Conservation (phyloP, 2,113 vertebrate genomes). For the Halcyon malimbica region DNA sequence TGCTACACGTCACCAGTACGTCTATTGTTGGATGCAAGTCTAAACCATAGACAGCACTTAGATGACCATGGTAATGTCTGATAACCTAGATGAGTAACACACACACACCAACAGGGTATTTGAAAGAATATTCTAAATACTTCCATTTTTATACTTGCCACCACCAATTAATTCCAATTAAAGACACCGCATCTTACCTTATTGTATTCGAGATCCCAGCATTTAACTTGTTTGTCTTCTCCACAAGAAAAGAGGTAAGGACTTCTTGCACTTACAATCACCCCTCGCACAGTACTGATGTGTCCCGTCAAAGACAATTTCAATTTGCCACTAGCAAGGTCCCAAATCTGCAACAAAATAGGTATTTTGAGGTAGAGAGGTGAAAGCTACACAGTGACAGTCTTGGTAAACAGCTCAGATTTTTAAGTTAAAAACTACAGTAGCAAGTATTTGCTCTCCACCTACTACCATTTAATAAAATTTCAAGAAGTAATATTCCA, state of each 20-base stretch:
- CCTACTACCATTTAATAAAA: background rate
- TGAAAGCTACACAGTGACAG: background rate
- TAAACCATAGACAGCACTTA: constrained; percentile 94
- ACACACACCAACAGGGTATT: background rate
- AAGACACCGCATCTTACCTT: constrained; percentile 78
- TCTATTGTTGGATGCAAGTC: constrained; percentile 97
- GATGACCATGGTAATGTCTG: constrained; percentile 95
- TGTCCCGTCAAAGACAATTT: constrained; percentile 96
- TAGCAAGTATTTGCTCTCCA: background rate
- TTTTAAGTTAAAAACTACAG: background rate
- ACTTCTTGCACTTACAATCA: constrained; percentile 92
- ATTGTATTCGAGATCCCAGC: constrained; percentile 99
- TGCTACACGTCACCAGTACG: constrained; percentile 94
- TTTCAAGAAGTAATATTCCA: background rate
- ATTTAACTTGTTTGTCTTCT: constrained; percentile 98
- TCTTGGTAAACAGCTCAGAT: background rate
- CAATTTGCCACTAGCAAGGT: constrained; percentile 94
- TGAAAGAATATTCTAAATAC: background rate
- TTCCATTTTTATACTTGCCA: background rate
- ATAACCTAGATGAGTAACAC: constrained; percentile 82
- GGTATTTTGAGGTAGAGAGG: background rate
- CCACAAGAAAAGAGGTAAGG: constrained; percentile 98
- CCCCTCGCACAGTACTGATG: constrained; percentile 95
- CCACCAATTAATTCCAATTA: background rate
- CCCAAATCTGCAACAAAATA: constrained; percentile 88